phyloP scores from a whole-genome alignment of 2,888 invertebrate species.

The Chouioia cunea region DNA sequence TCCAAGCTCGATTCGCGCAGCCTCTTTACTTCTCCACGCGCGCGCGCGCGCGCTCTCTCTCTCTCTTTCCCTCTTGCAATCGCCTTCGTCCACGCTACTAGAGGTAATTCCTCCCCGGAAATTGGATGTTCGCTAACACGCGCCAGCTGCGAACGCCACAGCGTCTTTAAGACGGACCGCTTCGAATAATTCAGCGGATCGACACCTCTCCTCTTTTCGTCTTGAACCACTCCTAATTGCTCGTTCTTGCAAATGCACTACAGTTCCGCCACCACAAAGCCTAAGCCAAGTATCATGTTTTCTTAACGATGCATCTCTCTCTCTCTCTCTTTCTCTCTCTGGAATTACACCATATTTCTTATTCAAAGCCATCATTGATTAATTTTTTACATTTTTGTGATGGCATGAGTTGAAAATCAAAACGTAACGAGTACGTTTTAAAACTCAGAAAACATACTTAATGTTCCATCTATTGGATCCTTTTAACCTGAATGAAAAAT shows the following conservation, averaged over 20 bases:
- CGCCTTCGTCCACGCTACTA: slow-evolving; percentile 19
- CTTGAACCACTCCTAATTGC: slow-evolving; percentile 26
- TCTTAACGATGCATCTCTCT: background rate
- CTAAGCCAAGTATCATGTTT: background rate
- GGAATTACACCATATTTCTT: no score
- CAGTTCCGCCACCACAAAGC: background rate
- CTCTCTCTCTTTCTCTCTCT: slow-evolving; percentile 1
- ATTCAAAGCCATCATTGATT: no score
- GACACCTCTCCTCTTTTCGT: slow-evolving; percentile 23
- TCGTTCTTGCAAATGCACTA: slow-evolving; percentile 17
- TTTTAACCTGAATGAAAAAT: no score
- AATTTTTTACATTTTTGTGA: no score
- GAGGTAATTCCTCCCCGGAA: slow-evolving; percentile 63
- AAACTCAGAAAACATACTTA: no score
- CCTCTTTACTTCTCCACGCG: slow-evolving; percentile 4
- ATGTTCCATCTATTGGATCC: no score
- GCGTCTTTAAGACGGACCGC: slow-evolving; percentile 42
- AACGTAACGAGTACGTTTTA: no score
- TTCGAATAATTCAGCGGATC: slow-evolving; percentile 42
- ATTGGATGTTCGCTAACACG: slow-evolving; percentile 59
- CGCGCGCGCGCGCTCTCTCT: slow-evolving; percentile 22
- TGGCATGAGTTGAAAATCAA: no score
- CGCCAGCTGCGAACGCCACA: slow-evolving; percentile 26
- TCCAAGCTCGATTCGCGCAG: no score
- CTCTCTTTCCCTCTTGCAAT: slow-evolving; percentile 7